Evolutionary conservation across 2,113 vertebrate genomes (phyloP).

Genomic region (Lasiurus cinereus): DNA sequence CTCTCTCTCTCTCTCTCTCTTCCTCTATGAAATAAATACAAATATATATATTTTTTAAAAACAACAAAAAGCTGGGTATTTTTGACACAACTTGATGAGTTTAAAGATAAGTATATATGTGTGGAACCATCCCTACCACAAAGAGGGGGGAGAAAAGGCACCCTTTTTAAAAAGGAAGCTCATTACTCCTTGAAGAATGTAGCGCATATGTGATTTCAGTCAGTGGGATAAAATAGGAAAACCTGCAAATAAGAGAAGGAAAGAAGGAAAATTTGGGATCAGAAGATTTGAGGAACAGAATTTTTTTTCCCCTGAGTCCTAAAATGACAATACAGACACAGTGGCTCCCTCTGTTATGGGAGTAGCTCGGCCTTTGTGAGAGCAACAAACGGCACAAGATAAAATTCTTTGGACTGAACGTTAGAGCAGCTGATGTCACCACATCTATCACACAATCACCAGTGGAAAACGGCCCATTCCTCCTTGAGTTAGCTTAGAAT

Average conservation of each 20-base stretch:
- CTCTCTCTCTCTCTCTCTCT: too few relatives aligned
- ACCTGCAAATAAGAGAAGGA: not conserved
- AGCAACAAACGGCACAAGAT: not conserved
- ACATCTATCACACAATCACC: conserved; percentile 13
- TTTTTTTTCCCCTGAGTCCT: not conserved
- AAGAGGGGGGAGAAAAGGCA: not conserved
- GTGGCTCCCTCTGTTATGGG: not conserved
- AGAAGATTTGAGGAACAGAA: not conserved
- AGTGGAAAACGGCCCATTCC: not conserved
- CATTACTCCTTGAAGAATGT: not conserved
- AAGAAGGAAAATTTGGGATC: not conserved
- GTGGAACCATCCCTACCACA: not conserved
- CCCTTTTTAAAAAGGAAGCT: not conserved
- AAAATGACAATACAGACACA: not conserved
- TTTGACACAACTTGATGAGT: not conserved
- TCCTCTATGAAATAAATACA: too few relatives aligned
- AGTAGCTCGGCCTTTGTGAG: not conserved
- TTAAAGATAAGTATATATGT: not conserved
- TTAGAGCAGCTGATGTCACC: not conserved
- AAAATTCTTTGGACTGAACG: conserved; percentile 28
- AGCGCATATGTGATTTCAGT: not conserved
- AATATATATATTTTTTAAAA: not conserved
- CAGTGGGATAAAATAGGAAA: conserved; percentile 36
- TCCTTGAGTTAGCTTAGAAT: not conserved
- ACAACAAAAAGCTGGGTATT: not conserved